Percentiles rank a stretch among this genome's conserved stretches.
These are phyloP conservation scores for Meteorus colon DNA, from an alignment of 2,888 invertebrate species.

Conservation along the genomic window DNA sequence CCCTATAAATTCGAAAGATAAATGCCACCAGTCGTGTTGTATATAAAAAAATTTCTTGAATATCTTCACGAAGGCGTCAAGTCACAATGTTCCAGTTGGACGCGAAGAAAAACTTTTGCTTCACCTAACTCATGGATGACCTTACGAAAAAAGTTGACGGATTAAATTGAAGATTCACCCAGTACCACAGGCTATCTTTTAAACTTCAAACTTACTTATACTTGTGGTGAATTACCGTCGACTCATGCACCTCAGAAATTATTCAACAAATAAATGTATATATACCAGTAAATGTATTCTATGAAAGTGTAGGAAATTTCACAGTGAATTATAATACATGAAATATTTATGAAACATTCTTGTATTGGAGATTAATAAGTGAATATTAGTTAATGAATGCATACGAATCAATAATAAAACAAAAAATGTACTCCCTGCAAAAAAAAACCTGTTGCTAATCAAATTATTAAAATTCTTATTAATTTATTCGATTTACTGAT, in stretches of 20 bases:
- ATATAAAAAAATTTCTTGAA: constrained; percentile 15
- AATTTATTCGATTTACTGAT: too few species aligned
- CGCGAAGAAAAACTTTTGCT: constrained; percentile 26
- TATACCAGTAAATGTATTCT: too few species aligned
- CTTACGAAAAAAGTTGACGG: constrained; percentile 35
- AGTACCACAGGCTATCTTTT: constrained; percentile 38
- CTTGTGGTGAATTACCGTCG: constrained; percentile 29
- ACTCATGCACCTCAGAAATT: background rate
- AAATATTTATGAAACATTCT: too few species aligned
- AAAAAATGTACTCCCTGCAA: too few species aligned
- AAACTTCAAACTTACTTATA: constrained; percentile 42
- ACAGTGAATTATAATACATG: too few species aligned
- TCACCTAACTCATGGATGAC: constrained; percentile 31
- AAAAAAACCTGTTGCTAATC: too few species aligned
- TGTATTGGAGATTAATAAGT: too few species aligned
- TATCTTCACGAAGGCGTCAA: constrained; percentile 18
- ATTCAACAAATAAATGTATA: background rate
- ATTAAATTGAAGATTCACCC: constrained; percentile 44
- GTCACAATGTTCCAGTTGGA: constrained; percentile 7
- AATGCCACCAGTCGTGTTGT: constrained; percentile 15
- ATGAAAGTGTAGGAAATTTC: too few species aligned
- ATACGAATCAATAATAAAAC: too few species aligned
- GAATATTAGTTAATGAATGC: too few species aligned
- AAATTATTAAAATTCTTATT: too few species aligned
- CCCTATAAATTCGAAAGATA: constrained; percentile 26